These are phyloP conservation scores for Clusia tigrina DNA, from an alignment of 2,888 invertebrate genomes.

Conservation along the genomic window DNA sequence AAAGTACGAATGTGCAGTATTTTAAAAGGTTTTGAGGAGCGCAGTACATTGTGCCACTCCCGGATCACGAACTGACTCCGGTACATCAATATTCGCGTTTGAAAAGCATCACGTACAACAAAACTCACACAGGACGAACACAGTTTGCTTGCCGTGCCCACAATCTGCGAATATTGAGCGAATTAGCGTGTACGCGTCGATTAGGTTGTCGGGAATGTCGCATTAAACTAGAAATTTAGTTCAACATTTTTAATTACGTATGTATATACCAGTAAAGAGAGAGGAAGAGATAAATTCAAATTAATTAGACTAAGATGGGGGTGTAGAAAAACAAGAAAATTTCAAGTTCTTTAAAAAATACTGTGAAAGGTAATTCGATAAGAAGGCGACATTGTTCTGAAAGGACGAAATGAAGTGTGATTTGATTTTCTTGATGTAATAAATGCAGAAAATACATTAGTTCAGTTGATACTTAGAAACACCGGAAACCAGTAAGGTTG, in stretches of 20 bases:
- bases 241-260: too few relatives aligned
- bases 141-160: constrained; percentile 18
- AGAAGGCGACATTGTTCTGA: too few relatives aligned
- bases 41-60: too few relatives aligned
- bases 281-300: constrained; percentile 22
- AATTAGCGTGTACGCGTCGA: neutral
- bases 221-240: constrained; percentile 28
- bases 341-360: neutral
- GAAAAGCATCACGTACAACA: constrained; percentile 50
- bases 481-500: too few relatives aligned
- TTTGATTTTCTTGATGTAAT: too few relatives aligned
- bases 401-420: too few relatives aligned
- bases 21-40: neutral
- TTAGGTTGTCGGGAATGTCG: neutral
- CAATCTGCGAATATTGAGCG: neutral
- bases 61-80: neutral
- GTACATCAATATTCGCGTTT: constrained; percentile 37
- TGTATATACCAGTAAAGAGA: constrained; percentile 41
- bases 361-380: neutral
- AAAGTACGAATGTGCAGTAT: neutral
- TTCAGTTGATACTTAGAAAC: too few relatives aligned
- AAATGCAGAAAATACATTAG: too few relatives aligned
- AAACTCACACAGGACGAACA: neutral
- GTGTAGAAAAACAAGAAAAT: neutral
- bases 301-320: neutral